Percentiles rank a stretch among this genome's conserved stretches.
These are phyloP conservation scores for Hermatobates lingyangjiaoensis DNA, from an alignment of 1,140 invertebrate genomes.

Conservation along the genomic window DNA sequence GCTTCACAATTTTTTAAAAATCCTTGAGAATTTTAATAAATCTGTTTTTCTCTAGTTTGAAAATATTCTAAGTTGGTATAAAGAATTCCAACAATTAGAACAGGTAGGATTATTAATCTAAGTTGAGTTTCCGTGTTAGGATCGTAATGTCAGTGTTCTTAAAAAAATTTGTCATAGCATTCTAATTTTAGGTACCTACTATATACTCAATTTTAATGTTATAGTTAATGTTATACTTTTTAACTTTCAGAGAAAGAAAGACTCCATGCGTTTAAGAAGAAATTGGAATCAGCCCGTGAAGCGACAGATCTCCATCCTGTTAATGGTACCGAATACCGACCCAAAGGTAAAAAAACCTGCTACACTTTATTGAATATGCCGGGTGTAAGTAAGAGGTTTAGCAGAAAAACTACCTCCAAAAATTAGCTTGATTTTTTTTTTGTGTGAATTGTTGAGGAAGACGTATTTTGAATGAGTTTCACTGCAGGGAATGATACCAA, in stretches of 20 bases:
- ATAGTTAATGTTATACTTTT: neutral
- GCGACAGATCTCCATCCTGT: constrained; percentile 8
- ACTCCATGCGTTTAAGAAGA: constrained; percentile 6
- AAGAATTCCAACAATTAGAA: no score
- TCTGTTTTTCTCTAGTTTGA: no score
- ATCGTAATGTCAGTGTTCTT: no score
- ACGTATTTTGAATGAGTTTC: neutral
- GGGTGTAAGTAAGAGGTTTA: neutral
- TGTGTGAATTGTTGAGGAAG: neutral
- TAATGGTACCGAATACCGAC: neutral
- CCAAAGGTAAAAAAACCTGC: no score
- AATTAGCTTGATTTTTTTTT: neutral
- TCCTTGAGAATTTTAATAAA: no score
- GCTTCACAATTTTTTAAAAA: no score
- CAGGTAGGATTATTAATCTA: no score
- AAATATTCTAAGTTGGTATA: no score
- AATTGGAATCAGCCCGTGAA: constrained; percentile 7
- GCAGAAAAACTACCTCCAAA: neutral
- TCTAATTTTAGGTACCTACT: neutral
- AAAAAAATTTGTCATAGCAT: no score
- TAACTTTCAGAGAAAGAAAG: constrained; percentile 10
- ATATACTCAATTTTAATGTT: constrained; percentile 1
- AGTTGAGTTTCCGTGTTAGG: no score
- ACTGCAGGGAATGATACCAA: neutral
- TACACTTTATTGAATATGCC: neutral